phyloP scores from a whole-genome alignment of 2,113 vertebrate genomes.

The Neotragus moschatus region DNA sequence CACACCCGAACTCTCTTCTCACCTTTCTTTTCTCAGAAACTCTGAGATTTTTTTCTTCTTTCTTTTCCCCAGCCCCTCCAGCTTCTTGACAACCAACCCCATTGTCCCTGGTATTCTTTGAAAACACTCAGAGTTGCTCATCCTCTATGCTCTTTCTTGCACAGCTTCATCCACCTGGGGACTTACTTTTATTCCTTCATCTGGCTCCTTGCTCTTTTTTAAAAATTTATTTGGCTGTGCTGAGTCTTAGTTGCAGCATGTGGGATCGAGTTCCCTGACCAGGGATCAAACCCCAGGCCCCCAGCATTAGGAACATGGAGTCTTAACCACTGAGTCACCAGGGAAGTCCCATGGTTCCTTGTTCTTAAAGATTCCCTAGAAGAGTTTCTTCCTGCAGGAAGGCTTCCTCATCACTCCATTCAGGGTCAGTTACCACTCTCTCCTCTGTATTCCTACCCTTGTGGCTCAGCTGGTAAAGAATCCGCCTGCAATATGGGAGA shows the following conservation, averaged over 20 bases:
- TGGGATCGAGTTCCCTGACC: neutral
- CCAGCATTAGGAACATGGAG: neutral
- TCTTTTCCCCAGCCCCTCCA: neutral
- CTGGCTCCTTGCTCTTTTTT: neutral
- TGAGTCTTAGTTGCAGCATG: neutral
- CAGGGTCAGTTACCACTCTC: neutral
- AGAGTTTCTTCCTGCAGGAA: neutral
- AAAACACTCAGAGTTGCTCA: neutral
- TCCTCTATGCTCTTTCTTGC: rapidly evolving
- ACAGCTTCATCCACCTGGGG: neutral
- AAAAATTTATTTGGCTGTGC: neutral
- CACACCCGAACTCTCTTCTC: neutral
- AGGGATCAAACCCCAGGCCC: neutral
- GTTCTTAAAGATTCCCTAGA: neutral
- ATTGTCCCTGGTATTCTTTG: neutral
- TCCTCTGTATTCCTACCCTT: neutral
- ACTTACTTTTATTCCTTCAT: neutral
- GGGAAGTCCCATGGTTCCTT: neutral
- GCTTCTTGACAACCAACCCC: neutral
- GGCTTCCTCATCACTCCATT: neutral
- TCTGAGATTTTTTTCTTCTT: neutral
- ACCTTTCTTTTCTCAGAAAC: neutral
- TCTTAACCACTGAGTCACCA: neutral
- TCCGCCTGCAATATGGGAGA: neutral
- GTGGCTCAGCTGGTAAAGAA: neutral